Evolutionary conservation across 35 echinoderm and acorn worm genomes (phyloP).

Genomic region (Lytechinus variegatus): DNA sequence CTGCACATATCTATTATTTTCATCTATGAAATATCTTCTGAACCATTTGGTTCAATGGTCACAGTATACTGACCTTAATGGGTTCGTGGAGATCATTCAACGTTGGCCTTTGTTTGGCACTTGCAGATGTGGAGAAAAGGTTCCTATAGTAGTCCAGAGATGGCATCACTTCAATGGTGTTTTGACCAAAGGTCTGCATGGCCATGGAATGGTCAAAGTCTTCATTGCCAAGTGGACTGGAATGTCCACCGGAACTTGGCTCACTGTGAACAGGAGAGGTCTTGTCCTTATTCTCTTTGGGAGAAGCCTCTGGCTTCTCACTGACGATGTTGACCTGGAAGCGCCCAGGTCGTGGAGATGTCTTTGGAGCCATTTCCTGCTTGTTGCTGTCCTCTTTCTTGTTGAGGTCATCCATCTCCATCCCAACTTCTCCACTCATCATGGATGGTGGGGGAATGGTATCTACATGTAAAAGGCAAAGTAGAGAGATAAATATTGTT

Average conservation of each 20-base stretch:
- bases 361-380: neutral
- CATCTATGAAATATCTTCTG: too few relatives aligned
- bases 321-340: slow-evolving; percentile 80
- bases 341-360: slow-evolving; percentile 51
- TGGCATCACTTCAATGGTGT: slow-evolving; percentile 77
- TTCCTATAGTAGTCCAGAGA: slow-evolving; percentile 81
- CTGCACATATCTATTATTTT: too few relatives aligned
- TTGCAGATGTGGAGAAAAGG: slow-evolving; percentile 60
- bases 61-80: slow-evolving; percentile 57
- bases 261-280: neutral
- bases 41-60: neutral
- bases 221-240: slow-evolving; percentile 29
- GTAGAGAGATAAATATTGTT: too few relatives aligned
- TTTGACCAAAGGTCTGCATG: slow-evolving; percentile 66
- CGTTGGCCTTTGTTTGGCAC: slow-evolving; percentile 76
- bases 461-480: neutral
- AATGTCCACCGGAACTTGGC: slow-evolving; percentile 8
- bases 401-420: slow-evolving; percentile 30
- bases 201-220: slow-evolving; percentile 65
- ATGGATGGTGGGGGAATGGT: neutral
- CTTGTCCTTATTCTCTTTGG: slow-evolving; percentile 24
- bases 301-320: slow-evolving; percentile 58
- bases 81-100: slow-evolving; percentile 83
- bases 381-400: slow-evolving; percentile 13
- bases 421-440: slow-evolving; percentile 28